A percentile compares a stretch with the other conserved stretches of the same genome.
phyloP scores from a whole-genome alignment of 2,797 vertebrate genomes.

The Neosilurus hyrtlii region DNA sequence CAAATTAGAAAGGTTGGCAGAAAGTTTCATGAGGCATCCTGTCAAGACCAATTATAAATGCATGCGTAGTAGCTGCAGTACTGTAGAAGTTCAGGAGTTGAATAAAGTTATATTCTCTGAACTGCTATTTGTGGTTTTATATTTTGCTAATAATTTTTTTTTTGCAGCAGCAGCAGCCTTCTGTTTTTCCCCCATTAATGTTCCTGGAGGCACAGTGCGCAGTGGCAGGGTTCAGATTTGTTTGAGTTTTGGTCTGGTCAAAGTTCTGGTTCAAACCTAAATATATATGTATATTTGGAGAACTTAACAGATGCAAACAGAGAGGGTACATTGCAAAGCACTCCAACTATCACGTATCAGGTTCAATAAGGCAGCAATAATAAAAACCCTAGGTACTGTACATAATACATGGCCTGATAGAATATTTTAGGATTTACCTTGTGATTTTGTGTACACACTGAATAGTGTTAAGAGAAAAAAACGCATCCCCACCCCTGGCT shows the following conservation, averaged over 20 bases:
- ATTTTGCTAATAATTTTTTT: background rate
- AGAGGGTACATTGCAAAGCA: background rate
- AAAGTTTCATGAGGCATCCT: background rate
- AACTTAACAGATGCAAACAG: background rate
- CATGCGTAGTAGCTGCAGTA: background rate
- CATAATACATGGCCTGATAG: background rate
- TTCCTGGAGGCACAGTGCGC: background rate
- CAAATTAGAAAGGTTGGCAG: conserved; percentile 4
- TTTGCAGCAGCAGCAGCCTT: background rate
- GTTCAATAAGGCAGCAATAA: background rate
- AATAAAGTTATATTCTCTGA: background rate
- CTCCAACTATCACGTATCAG: background rate
- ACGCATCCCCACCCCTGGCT: no score
- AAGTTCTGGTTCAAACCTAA: background rate
- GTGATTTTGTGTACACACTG: no score
- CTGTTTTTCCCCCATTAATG: background rate
- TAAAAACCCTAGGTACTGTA: background rate
- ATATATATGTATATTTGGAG: background rate
- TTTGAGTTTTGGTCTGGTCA: background rate
- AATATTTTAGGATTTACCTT: no score
- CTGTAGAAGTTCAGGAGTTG: background rate
- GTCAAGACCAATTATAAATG: conserved; percentile 9
- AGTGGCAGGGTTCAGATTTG: background rate
- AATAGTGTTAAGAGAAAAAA: no score
- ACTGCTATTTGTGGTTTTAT: conserved; percentile 10